Percentiles rank a stretch among this genome's conserved stretches.
phyloP scores from a whole-genome alignment of 1,140 invertebrate species.

The Drosophila ercepeae region DNA sequence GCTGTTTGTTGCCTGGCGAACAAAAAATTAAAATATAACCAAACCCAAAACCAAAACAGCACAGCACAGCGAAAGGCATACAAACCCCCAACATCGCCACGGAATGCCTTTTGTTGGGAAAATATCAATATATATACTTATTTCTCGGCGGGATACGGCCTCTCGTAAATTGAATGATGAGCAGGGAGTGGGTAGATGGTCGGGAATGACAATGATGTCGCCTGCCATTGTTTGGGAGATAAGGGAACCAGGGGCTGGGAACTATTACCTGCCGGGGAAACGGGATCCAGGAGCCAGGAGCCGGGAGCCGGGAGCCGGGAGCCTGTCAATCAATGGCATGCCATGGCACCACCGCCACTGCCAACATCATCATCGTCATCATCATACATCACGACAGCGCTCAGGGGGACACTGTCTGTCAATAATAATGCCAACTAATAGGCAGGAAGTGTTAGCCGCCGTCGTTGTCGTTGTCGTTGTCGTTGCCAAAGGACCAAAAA shows the following conservation, averaged over 20 bases:
- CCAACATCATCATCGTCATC: neutral
- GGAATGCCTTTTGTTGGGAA: slow-evolving; percentile 35
- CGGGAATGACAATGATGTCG: slow-evolving; percentile 14
- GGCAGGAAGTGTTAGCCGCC: slow-evolving; percentile 61
- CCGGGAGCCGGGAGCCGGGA: too few species aligned
- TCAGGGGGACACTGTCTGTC: slow-evolving; percentile 26
- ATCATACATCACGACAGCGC: slow-evolving; percentile 18
- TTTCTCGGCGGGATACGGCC: slow-evolving; percentile 14
- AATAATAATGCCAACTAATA: slow-evolving; percentile 61
- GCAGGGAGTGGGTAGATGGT: slow-evolving; percentile 1
- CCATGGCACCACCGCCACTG: neutral
- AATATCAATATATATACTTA: slow-evolving; percentile 28
- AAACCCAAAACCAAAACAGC: slow-evolving; percentile 45
- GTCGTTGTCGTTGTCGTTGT: slow-evolving; percentile 12
- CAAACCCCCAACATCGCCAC: neutral
- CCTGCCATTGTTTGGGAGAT: slow-evolving; percentile 48
- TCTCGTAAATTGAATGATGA: slow-evolving; percentile 72
- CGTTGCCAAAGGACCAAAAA: slow-evolving; percentile 11
- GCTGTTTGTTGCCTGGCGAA: slow-evolving; percentile 31
- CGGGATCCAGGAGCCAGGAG: slow-evolving; percentile 8
- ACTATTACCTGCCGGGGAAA: slow-evolving; percentile 45
- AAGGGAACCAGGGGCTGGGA: slow-evolving; percentile 33
- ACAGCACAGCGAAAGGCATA: slow-evolving; percentile 26
- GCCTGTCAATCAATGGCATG: slow-evolving; percentile 35
- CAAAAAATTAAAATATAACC: slow-evolving; percentile 17